A percentile compares a stretch with the other conserved stretches of the same genome.
Evolutionary conservation across 1,140 invertebrate genomes (phyloP).

Genomic region (Drosophila grimshawi): DNA sequence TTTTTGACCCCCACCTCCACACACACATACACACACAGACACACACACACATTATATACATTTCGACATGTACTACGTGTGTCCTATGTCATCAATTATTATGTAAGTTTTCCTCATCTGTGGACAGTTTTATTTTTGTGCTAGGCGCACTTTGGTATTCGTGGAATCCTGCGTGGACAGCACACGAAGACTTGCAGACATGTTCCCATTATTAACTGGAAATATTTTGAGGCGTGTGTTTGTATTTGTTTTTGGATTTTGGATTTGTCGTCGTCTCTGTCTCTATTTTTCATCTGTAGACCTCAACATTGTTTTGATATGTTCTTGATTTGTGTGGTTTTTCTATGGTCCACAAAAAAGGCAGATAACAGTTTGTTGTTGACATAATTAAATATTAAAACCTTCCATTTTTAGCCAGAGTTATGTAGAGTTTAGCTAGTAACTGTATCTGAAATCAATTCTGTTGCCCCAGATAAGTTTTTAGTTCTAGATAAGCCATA

Average conservation of each 20-base stretch:
- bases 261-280: neutral
- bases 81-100: constrained; percentile 57
- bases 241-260: constrained; percentile 18
- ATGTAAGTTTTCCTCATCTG: constrained; percentile 49
- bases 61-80: constrained; percentile 52
- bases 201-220: constrained; percentile 50
- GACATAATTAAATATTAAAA: too few species aligned
- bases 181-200: constrained; percentile 23
- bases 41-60: constrained; percentile 1
- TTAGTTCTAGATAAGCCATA: neutral
- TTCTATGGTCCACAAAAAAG: neutral
- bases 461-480: too few species aligned
- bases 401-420: too few species aligned
- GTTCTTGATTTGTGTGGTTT: constrained; percentile 10
- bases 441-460: too few species aligned
- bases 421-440: too few species aligned
- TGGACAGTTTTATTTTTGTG: constrained; percentile 5
- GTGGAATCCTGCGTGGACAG: constrained; percentile 41
- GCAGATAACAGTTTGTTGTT: too few species aligned
- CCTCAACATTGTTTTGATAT: constrained; percentile 22
- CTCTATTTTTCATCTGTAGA: constrained; percentile 1
- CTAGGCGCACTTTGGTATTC: constrained; percentile 30
- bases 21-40: constrained; percentile 6
- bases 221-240: constrained; percentile 54
- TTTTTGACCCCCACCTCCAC: neutral